Evolutionary conservation across 2,113 vertebrate genomes (phyloP).

Genomic region (Rhadina sibilatrix): DNA sequence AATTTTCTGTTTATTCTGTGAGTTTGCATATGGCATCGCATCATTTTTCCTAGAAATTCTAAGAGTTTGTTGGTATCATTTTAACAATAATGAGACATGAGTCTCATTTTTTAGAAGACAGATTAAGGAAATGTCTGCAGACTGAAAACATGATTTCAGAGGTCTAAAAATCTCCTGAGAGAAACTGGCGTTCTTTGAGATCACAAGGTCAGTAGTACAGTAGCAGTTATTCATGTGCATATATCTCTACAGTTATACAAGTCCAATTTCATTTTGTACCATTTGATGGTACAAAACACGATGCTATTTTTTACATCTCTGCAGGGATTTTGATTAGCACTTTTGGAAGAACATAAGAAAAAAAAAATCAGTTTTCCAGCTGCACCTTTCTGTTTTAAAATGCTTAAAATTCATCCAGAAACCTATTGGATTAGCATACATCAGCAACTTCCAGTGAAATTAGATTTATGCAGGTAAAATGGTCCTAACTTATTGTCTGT

Average conservation of each 20-base stretch:
- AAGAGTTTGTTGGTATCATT: not conserved
- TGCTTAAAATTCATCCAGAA: not conserved
- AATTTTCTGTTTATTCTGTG: not conserved
- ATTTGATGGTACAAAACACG: not conserved
- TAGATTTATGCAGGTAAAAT: not conserved
- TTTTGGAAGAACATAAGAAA: not conserved
- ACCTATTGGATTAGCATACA: not conserved
- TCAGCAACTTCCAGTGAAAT: not conserved
- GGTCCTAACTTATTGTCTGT: not conserved
- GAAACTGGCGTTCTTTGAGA: slow-evolving; percentile 51
- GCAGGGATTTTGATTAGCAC: not conserved
- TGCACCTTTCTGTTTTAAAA: not conserved
- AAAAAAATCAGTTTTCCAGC: not conserved
- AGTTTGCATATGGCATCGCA: not conserved
- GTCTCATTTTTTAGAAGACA: slow-evolving; percentile 61
- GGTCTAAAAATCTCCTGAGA: slow-evolving; percentile 62
- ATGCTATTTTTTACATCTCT: not conserved
- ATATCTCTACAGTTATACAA: not conserved
- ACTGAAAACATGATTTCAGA: slow-evolving; percentile 67
- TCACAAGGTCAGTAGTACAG: slow-evolving; percentile 62
- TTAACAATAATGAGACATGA: slow-evolving; percentile 22
- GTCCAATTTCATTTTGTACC: not conserved
- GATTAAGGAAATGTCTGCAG: slow-evolving; percentile 62
- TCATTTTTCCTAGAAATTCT: not conserved
- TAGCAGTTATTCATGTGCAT: not conserved